These are phyloP conservation scores for Caenorhabditis sp. DNA, from an alignment of 2,888 invertebrate species.

Conservation along the genomic window DNA sequence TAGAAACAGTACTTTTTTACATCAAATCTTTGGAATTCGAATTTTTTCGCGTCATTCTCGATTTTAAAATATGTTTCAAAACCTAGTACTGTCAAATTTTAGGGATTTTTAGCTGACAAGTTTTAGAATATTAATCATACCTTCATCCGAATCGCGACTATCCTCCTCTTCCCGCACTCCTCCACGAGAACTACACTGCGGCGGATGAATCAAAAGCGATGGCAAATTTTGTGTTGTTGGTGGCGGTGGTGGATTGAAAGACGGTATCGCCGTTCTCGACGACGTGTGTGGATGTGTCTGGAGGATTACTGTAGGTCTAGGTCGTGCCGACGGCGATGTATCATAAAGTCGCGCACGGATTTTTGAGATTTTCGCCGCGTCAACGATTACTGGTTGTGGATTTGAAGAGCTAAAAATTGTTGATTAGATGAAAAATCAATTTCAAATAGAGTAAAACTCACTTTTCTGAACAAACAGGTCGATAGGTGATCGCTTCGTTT, in stretches of 20 bases:
- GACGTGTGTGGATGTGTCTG: no score
- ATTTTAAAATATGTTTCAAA: no score
- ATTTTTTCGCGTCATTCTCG: no score
- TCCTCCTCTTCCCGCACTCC: not conserved
- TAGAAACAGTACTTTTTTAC: no score
- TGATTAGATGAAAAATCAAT: not conserved
- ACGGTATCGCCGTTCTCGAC: not conserved
- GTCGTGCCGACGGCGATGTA: slow-evolving; percentile 3
- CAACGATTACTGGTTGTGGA: slow-evolving; percentile 35
- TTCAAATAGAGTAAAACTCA: not conserved
- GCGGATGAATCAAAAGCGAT: slow-evolving; percentile 14
- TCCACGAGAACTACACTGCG: slow-evolving; percentile 5
- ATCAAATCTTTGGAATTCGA: no score
- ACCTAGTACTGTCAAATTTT: no score
- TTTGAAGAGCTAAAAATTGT: slow-evolving; percentile 4
- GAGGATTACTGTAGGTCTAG: not conserved
- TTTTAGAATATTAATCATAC: not conserved
- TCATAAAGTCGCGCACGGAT: slow-evolving; percentile 20
- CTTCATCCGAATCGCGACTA: slow-evolving; percentile 34
- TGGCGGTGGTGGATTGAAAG: slow-evolving; percentile 33
- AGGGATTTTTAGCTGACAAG: no score
- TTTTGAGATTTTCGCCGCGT: slow-evolving; percentile 14
- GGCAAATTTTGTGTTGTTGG: slow-evolving; percentile 14
- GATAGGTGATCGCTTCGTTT: slow-evolving; percentile 40
- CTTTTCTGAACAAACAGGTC: slow-evolving; percentile 12